phyloP scores from a whole-genome alignment of 2,888 invertebrate genomes.

The Alloscopus bannaensis region DNA sequence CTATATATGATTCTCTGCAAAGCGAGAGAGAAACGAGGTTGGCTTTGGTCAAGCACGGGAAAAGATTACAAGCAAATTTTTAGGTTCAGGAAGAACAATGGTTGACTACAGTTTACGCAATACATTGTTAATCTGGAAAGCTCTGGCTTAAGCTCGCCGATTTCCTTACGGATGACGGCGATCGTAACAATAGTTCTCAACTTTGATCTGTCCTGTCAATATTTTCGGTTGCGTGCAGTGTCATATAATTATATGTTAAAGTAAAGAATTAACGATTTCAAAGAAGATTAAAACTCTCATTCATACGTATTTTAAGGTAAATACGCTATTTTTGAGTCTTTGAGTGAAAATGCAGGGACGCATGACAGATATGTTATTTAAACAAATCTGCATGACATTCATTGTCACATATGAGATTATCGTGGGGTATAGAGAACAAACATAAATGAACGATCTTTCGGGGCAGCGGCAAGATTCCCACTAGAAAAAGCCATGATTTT shows the following conservation, averaged over 20 bases:
- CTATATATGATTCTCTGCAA: not conserved
- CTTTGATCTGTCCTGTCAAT: not conserved
- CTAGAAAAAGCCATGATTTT: not conserved
- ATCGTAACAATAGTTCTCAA: not conserved
- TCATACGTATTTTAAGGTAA: not conserved
- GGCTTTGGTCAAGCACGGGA: not conserved
- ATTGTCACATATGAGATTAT: not conserved
- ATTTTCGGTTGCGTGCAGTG: constrained; percentile 2
- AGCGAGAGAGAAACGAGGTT: not conserved
- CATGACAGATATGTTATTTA: not conserved
- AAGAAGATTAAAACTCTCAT: not conserved
- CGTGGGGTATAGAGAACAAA: not conserved
- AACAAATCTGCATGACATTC: not conserved
- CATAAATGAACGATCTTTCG: not conserved
- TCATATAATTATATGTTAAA: not conserved
- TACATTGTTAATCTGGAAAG: not conserved
- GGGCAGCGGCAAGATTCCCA: not conserved
- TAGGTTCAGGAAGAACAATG: not conserved
- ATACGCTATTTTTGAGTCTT: not conserved
- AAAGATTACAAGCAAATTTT: not conserved
- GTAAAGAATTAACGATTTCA: not conserved
- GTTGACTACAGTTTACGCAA: not conserved
- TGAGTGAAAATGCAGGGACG: not conserved
- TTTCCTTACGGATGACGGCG: not conserved
- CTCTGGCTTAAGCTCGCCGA: not conserved